phyloP scores from a whole-genome alignment of 2,113 vertebrate genomes.

The Sander vitreus region DNA sequence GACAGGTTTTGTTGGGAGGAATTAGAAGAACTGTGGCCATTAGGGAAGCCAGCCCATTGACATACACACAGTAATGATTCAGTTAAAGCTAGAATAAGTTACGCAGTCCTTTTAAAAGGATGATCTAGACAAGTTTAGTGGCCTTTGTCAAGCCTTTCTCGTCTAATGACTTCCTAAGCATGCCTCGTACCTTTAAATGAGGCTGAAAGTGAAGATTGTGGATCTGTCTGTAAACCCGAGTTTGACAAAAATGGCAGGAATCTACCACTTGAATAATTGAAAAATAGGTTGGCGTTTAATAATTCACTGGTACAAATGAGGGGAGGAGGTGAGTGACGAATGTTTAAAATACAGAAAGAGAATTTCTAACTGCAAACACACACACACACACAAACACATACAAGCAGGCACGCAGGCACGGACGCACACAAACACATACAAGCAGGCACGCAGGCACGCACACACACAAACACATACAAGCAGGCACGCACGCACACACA shows the following conservation, averaged over 20 bases:
- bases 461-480: conserved; percentile 28
- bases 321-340: conserved; percentile 77
- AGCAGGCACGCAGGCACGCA: neutral
- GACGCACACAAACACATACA: neutral
- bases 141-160: neutral
- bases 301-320: conserved; percentile 86
- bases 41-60: neutral
- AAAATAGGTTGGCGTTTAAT: conserved; percentile 83
- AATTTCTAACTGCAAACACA: conserved; percentile 61
- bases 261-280: conserved; percentile 81
- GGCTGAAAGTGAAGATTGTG: neutral
- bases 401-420: neutral
- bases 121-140: neutral
- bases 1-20: neutral
- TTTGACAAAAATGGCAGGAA: conserved; percentile 43
- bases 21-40: neutral
- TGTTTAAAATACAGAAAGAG: conserved; percentile 75
- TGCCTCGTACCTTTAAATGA: neutral
- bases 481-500: too few relatives aligned
- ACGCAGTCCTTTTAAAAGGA: neutral
- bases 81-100: neutral
- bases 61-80: neutral
- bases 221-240: neutral
- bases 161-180: neutral
- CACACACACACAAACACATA: conserved; percentile 37